Evolutionary conservation across 2,113 vertebrate species (phyloP).

Genomic region (Chlamydotis undulata): DNA sequence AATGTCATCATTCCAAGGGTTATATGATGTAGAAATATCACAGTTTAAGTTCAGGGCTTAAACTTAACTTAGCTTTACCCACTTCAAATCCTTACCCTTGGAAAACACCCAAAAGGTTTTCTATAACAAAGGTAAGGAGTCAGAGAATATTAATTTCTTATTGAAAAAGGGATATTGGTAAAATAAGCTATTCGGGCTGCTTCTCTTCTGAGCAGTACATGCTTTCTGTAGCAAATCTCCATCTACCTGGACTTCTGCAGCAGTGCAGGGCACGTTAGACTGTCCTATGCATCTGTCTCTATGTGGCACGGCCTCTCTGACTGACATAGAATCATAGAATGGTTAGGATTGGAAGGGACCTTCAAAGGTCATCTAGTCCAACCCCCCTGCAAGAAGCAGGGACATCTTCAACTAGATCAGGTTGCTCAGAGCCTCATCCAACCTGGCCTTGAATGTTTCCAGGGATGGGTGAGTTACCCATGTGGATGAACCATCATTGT

Average conservation of each 20-base stretch:
- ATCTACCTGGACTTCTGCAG: not conserved
- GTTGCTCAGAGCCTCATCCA: no score
- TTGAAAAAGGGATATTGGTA: not conserved
- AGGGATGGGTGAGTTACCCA: not conserved
- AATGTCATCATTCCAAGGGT: not conserved
- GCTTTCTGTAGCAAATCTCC: not conserved
- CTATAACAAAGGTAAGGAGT: not conserved
- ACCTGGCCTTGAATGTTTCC: no score
- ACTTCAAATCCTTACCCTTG: not conserved
- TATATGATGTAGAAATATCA: not conserved
- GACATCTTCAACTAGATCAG: no score
- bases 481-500: not conserved
- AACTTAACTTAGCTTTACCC: not conserved
- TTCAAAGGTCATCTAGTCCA: no score
- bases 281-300: not conserved
- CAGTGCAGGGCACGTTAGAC: not conserved
- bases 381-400: no score
- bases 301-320: rapidly evolving
- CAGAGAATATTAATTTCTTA: not conserved
- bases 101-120: not conserved
- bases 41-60: not conserved
- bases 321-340: not conserved
- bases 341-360: no score
- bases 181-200: not conserved
- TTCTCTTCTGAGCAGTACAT: not conserved